Conservation (phyloP, 2,888 invertebrate species). For the Drosophila algonquin region DNA sequence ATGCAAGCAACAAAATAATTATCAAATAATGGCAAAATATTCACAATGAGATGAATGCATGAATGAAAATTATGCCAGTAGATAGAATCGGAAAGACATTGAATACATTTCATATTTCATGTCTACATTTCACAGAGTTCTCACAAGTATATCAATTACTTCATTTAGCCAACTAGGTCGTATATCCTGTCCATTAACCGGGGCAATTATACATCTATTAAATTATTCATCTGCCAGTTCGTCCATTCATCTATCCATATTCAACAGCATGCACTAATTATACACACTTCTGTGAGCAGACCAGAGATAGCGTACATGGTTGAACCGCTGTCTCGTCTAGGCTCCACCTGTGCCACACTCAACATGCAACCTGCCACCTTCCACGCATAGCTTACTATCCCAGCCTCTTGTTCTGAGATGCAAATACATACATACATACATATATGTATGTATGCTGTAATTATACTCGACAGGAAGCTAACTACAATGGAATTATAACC, state of each 20-base stretch:
- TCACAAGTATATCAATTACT: background rate
- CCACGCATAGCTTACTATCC: background rate
- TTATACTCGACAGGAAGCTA: background rate
- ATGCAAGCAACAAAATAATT: too few species aligned
- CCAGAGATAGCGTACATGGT: too few species aligned
- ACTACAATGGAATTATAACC: background rate
- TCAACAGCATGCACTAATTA: slow-evolving; percentile 13
- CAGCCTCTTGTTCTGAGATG: too few species aligned
- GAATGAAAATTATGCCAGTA: background rate
- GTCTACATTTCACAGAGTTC: background rate
- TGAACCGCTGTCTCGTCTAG: too few species aligned
- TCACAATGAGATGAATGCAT: too few species aligned
- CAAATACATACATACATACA: too few species aligned
- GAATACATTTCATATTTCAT: background rate
- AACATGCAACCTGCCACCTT: background rate
- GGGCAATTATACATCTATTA: background rate
- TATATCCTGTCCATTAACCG: background rate
- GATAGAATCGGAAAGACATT: background rate
- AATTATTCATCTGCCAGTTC: slow-evolving; percentile 2
- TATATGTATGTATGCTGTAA: background rate
- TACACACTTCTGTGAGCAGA: background rate
- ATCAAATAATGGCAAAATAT: background rate
- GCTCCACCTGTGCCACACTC: background rate
- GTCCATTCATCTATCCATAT: background rate
- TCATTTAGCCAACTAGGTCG: background rate